phyloP scores from a whole-genome alignment of 23 tunicate species.

The Corella eumyota region DNA sequence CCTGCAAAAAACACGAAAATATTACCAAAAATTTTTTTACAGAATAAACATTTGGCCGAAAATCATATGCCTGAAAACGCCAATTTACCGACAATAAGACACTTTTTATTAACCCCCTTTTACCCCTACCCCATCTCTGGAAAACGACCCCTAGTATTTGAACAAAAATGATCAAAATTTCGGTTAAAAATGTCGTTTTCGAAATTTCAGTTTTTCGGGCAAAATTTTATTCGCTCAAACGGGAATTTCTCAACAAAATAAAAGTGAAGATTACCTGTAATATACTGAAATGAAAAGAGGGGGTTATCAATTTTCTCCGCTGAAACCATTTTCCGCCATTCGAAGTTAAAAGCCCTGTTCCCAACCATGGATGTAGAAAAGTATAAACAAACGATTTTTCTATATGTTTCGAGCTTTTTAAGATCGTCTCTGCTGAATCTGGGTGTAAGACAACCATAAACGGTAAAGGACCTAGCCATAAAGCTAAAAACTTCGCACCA shows the following conservation, averaged over 20 bases:
- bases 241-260: no score
- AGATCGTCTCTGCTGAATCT: constrained; percentile 20
- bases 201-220: no score
- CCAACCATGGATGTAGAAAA: constrained; percentile 44
- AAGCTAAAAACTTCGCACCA: background rate
- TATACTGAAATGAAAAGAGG: constrained; percentile 71
- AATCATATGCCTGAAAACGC: no score
- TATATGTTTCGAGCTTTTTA: constrained; percentile 41
- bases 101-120: no score
- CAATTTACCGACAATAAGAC: no score
- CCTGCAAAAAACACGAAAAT: constrained; percentile 31
- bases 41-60: no score
- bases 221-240: no score
- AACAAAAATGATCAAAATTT: no score
- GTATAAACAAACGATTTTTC: constrained; percentile 30
- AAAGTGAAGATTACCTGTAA: constrained; percentile 2
- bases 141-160: no score
- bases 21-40: no score
- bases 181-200: no score
- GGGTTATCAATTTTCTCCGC: constrained; percentile 51
- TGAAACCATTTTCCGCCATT: constrained; percentile 59
- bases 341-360: constrained; percentile 44
- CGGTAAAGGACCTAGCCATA: constrained; percentile 44
- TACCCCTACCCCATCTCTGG: no score
- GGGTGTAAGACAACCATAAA: constrained; percentile 23